Base-by-base conservation (phyloP, 1,140 invertebrate genomes). In the Drosophila nigromelanica region DNA sequence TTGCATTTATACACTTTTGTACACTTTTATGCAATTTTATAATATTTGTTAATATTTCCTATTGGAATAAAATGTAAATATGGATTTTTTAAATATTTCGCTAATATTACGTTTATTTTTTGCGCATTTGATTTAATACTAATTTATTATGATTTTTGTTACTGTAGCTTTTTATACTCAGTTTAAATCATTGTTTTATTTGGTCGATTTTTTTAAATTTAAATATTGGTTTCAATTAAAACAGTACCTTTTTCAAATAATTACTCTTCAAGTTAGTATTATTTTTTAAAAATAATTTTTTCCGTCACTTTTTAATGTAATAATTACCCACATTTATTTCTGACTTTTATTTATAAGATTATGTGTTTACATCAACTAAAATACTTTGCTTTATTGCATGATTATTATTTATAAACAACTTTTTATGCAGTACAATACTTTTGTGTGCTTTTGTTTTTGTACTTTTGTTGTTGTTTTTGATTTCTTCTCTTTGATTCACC, bases 1-100 rank as follows among this genome's bases (percentile, higher is more conserved):
- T 77, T 68, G 33, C 35, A 64, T 61, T 82, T 47, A 69, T 58
- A 14, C n/a, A n/a, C n/a, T n/a, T 24, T 15, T 8, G 14, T 21
- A 35, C 24, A 66, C 11, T 39, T 59, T 27, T 27, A 2, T 27
- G 24, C 24, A 27, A 27, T 27, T 24, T 48, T 6, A 12, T 48
- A 5, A 12, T 21, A 47, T 24, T 27, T 48, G 10, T 24, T 6
- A 4, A 4, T 5, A 5, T 6, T 21, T 48, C 24, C 5, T 1
- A 24, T 48, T n/a, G 24, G 11, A 43, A 15, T 27, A 27, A 27
- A 24, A 24, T 24, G 21, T 24, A 24, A 24, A 24, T 4, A 24
- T 24, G 21, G 21, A 27, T 24, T 48, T 12, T 27, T 27, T 33
- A 14, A 27, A 14, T 50, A n/a, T 7, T 27, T 50, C 7, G 1